Evolutionary conservation across 2,888 invertebrate species (phyloP), one percentile per base, ranked within the genome.

Genomic region (Drosophila hawaiiensis): DNA sequence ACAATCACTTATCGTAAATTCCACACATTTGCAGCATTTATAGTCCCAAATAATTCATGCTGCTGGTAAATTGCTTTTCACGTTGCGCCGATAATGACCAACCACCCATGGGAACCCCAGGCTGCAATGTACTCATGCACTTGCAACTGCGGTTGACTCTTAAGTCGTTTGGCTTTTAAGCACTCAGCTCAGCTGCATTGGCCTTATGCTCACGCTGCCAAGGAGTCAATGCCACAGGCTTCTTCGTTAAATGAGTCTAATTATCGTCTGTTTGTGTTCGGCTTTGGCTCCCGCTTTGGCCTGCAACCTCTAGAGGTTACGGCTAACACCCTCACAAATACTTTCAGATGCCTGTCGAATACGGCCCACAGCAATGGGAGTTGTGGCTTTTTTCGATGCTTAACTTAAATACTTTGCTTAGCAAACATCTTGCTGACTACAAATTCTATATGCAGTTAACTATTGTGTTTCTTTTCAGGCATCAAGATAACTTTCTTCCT

Each of bases 211-310:
- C 66, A 55, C 28, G 52, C 43, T 61, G 52, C 37, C 66, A 37
- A 47, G 29, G 12, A 43, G 41, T 63, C 55, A 67, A 41, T 70
- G 78, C 80, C 70, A 35, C 50, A 29, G 71, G 74, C 68, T 67
- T 74, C 73, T 66, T 79, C 54, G 50, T 68, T 50, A 70, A 80
- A 75, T 72, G 73, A 72, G 84, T 54, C 79, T 77, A 75, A 83
- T 78, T 73, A 75, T 55, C 49, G 60, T 70, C 59, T 68, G 77
- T 56, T 66, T 78, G 73, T 72, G 58, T 59, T 82, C 58, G 62
- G 35, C 50, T 52, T 41, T 55, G 54, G 16, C 53, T 19, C n/a
- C 53, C 12, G 55, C 43, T 59, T 41, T 37, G 37, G 55, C 35
- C 28, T 31, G 59, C 41, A 37, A n/a, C 39, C 49, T 68, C 47